These are phyloP conservation scores for Heliconius ismenius DNA, from an alignment of 2,888 invertebrate genomes.

Conservation along the genomic window DNA sequence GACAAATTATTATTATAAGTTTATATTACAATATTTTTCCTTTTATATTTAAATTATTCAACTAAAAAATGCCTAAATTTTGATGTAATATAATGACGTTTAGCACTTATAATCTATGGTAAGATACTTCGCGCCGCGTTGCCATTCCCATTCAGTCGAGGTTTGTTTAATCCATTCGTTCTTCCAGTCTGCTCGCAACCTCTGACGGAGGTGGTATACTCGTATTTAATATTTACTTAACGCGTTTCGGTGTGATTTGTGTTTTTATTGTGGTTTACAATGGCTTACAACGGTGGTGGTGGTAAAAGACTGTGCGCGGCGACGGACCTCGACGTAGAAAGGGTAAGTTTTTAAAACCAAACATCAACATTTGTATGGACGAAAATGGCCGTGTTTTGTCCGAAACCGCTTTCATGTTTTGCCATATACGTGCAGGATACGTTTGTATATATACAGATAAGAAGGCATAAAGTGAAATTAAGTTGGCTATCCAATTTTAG, in stretches of 20 bases:
- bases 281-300: constrained; percentile 88
- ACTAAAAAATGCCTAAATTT: neutral
- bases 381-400: constrained; percentile 80
- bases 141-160: constrained; percentile 46
- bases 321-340: constrained; percentile 77
- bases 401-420: constrained; percentile 64
- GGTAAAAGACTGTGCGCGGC: constrained; percentile 80
- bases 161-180: constrained; percentile 55
- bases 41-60: neutral
- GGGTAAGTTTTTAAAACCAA: constrained; percentile 66
- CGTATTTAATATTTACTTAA: constrained; percentile 57
- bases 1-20: neutral
- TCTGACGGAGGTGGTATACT: constrained; percentile 58
- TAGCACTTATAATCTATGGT: constrained; percentile 38
- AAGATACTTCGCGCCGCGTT: constrained; percentile 44
- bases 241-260: constrained; percentile 80
- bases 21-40: neutral
- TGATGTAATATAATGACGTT: constrained; percentile 5
- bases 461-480: constrained; percentile 14
- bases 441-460: constrained; percentile 28
- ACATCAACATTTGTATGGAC: constrained; percentile 59
- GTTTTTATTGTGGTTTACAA: constrained; percentile 84
- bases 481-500: constrained; percentile 35
- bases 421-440: constrained; percentile 31
- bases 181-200: constrained; percentile 73